phyloP scores from a whole-genome alignment of 2,113 vertebrate species.

The Ceyx cyanopectus region DNA sequence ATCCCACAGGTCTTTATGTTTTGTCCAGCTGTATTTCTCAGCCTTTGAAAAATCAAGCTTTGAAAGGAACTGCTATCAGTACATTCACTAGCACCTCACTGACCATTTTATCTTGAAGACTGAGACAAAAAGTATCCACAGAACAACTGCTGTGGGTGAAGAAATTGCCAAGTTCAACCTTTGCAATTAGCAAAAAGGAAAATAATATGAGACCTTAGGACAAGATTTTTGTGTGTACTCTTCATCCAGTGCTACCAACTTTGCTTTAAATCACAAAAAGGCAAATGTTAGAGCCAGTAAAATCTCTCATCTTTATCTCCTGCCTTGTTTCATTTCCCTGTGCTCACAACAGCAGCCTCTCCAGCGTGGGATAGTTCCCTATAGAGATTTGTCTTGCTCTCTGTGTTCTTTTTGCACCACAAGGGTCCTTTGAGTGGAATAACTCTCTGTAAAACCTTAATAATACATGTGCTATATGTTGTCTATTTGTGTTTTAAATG shows the following conservation, averaged over 20 bases:
- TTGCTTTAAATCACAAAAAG: slow-evolving; percentile 24
- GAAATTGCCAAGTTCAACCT: not conserved
- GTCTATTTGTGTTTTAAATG: slow-evolving; percentile 38
- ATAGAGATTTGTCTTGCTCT: slow-evolving; percentile 27
- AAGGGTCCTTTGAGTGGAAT: slow-evolving; percentile 27
- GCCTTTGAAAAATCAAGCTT: not conserved
- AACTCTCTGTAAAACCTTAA: slow-evolving; percentile 53
- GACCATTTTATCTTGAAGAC: not conserved
- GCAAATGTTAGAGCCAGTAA: not conserved
- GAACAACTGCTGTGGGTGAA: not conserved
- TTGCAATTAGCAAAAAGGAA: slow-evolving; percentile 1
- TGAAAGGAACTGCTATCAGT: not conserved
- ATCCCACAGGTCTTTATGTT: not conserved
- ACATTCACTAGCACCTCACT: not conserved
- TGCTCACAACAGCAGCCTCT: slow-evolving; percentile 5
- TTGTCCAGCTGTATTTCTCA: not conserved
- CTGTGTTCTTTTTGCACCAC: slow-evolving; percentile 21
- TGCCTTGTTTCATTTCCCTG: slow-evolving; percentile 41
- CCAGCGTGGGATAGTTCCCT: slow-evolving; percentile 34
- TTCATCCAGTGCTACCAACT: not conserved
- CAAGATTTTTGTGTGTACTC: not conserved
- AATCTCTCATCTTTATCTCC: slow-evolving; percentile 15
- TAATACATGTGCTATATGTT: slow-evolving; percentile 20
- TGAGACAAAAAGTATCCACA: not conserved
- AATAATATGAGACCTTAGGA: not conserved